These are phyloP conservation scores for Achatina immaculata DNA, from an alignment of 1,140 invertebrate genomes.

Conservation along the genomic window DNA sequence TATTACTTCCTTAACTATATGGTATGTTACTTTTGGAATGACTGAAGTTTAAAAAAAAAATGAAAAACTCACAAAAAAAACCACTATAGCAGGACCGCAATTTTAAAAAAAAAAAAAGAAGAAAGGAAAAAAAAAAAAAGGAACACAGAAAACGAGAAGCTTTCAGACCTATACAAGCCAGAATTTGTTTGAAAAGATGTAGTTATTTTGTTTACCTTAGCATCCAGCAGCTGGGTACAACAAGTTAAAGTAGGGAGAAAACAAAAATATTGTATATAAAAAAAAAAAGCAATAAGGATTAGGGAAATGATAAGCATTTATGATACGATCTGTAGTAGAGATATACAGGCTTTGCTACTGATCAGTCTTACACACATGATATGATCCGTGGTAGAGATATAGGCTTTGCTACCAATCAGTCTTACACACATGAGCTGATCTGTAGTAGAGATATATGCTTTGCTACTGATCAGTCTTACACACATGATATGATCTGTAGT, in stretches of 20 bases:
- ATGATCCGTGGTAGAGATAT: too few species aligned
- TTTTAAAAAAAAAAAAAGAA: not conserved
- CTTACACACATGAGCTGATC: too few species aligned
- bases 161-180: not conserved
- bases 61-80: not conserved
- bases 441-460: too few species aligned
- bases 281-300: not conserved
- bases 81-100: not conserved
- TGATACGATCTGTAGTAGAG: not conserved
- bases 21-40: too few species aligned
- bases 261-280: not conserved
- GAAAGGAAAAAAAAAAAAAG: not conserved
- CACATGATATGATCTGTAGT: too few species aligned
- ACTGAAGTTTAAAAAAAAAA: too few species aligned
- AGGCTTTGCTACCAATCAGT: too few species aligned
- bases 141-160: not conserved
- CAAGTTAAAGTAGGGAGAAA: constrained; percentile 8
- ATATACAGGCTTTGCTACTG: not conserved
- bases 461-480: too few species aligned
- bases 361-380: too few species aligned
- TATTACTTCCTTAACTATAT: too few species aligned
- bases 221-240: constrained; percentile 51
- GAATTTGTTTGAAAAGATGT: constrained; percentile 3
- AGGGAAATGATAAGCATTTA: not conserved
- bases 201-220: constrained; percentile 45